phyloP scores from a whole-genome alignment of 2,888 invertebrate genomes.

The Pammene aurita region DNA sequence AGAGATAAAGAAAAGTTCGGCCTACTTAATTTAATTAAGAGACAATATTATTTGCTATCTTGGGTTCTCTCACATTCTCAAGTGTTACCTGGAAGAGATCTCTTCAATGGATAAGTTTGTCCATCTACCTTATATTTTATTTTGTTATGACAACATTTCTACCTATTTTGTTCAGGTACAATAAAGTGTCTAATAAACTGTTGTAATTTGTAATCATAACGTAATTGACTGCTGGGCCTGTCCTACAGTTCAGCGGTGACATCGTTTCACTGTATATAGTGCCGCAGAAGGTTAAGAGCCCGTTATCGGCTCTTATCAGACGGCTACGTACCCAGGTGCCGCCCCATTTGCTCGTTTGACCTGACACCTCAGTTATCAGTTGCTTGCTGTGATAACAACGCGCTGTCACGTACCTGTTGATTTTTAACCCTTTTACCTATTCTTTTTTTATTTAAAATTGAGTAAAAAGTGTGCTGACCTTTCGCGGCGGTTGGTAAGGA shows the following conservation, averaged over 20 bases:
- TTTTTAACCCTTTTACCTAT: slow-evolving; percentile 67
- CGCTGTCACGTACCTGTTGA: slow-evolving; percentile 73
- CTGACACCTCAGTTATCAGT: slow-evolving; percentile 82
- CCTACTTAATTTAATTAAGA: too few species aligned
- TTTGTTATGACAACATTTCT: too few species aligned
- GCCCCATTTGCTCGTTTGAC: slow-evolving; percentile 83
- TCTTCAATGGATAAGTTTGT: too few species aligned
- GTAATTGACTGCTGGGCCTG: slow-evolving; percentile 34
- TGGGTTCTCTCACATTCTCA: too few species aligned
- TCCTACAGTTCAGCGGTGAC: slow-evolving; percentile 58
- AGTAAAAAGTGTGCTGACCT: slow-evolving; percentile 16
- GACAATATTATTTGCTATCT: too few species aligned
- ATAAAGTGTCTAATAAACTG: background rate
- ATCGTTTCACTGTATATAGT: slow-evolving; percentile 62
- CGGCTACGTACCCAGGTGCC: slow-evolving; percentile 67
- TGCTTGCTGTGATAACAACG: slow-evolving; percentile 75
- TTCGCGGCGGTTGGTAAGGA: slow-evolving; percentile 27
- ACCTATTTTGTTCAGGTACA: too few species aligned
- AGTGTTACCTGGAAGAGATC: too few species aligned
- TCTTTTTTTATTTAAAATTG: slow-evolving; percentile 43
- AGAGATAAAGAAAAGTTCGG: too few species aligned
- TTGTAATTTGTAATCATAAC: background rate
- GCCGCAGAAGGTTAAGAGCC: slow-evolving; percentile 81
- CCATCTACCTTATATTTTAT: too few species aligned
- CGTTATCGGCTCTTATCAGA: slow-evolving; percentile 78